Conservation (phyloP, 2,797 vertebrate genomes). For the Craterocephalus amniculus region DNA sequence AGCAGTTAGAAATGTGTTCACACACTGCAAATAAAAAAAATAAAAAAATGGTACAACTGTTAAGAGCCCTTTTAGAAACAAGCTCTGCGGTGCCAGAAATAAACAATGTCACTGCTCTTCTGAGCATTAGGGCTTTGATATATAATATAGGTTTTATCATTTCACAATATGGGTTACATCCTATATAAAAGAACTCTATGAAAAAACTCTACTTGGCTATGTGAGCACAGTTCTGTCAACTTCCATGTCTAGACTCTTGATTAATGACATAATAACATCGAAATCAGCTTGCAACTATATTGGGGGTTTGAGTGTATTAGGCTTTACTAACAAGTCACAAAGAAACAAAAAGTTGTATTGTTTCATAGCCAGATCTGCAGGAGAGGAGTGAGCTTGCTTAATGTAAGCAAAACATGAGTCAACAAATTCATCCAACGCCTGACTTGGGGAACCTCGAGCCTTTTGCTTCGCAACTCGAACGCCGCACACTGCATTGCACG, state of each 20-base stretch:
- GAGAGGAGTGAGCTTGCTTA: conserved; percentile 70
- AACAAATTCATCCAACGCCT: conserved; percentile 43
- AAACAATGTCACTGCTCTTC: conserved; percentile 47
- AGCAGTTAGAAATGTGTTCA: conserved; percentile 26
- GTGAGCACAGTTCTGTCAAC: conserved; percentile 35
- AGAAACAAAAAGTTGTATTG: conserved; percentile 70
- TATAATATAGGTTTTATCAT: conserved; percentile 35
- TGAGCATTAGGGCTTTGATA: conserved; percentile 42
- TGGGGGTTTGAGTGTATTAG: conserved; percentile 56
- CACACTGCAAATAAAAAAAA: background rate
- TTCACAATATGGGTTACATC: conserved; percentile 39
- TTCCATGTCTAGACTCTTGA: conserved; percentile 24
- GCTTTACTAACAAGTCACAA: conserved; percentile 59
- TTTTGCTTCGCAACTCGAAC: conserved; percentile 42
- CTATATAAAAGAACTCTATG: conserved; percentile 37
- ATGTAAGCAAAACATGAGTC: conserved; percentile 74
- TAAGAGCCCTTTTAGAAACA: conserved; percentile 38
- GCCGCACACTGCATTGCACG: conserved; percentile 23
- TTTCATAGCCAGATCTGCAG: conserved; percentile 57
- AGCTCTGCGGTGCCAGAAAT: conserved; percentile 47
- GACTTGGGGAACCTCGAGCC: conserved; percentile 41
- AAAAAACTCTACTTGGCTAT: conserved; percentile 33
- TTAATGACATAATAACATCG: conserved; percentile 47
- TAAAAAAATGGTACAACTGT: conserved; percentile 13
- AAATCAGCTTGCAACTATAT: conserved; percentile 53